Evolutionary conservation across 2,113 vertebrate species (phyloP).

Genomic region (Tragelaphus buxtoni): DNA sequence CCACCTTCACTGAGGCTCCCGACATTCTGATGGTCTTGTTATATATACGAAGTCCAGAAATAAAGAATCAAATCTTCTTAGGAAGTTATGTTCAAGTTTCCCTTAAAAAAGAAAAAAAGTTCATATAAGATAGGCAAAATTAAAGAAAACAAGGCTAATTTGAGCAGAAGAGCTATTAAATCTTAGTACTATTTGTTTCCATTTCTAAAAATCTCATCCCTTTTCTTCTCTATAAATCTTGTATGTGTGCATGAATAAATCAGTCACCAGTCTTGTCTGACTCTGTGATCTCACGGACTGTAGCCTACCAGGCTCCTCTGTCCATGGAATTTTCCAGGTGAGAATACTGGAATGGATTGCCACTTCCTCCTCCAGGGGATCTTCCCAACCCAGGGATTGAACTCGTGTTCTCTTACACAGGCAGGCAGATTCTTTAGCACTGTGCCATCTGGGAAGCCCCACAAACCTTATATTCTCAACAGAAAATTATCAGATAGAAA

Average conservation of each 20-base stretch:
- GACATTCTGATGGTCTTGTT: conserved; percentile 85
- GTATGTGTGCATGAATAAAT: background rate
- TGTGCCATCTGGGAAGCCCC: background rate
- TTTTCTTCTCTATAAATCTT: background rate
- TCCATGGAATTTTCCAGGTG: background rate
- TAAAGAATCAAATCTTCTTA: conserved; percentile 35
- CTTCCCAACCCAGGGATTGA: background rate
- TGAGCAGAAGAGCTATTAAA: background rate
- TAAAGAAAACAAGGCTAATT: background rate
- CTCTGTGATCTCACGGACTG: background rate
- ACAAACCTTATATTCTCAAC: background rate
- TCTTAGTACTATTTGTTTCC: background rate
- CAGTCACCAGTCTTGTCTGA: background rate
- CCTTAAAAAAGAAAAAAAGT: conserved; percentile 65
- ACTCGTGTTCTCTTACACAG: background rate
- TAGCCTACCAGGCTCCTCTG: background rate
- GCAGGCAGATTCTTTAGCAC: background rate
- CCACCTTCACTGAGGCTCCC: conserved; percentile 98
- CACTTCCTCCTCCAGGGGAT: background rate
- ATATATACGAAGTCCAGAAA: conserved; percentile 15
- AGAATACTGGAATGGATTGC: background rate
- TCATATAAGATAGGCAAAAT: conserved; percentile 48
- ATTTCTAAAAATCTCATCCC: background rate
- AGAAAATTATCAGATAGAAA: conserved; percentile 11
- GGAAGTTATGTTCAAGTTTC: conserved; percentile 50